These are phyloP conservation scores for Tipula confusa DNA, from an alignment of 2,888 invertebrate species.

Conservation along the genomic window DNA sequence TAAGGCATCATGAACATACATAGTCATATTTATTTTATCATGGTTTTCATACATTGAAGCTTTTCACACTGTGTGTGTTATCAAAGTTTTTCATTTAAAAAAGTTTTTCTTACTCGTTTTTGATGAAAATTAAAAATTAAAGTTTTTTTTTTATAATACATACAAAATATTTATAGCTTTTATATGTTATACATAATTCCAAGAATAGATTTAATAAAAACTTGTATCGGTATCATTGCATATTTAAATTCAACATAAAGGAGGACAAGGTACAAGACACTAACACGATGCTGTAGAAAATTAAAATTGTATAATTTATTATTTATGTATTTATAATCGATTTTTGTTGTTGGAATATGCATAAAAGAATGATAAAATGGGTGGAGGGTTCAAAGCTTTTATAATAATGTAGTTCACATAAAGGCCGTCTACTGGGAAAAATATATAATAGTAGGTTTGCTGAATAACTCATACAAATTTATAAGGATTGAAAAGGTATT, in stretches of 20 bases:
- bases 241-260: background rate
- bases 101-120: background rate
- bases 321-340: background rate
- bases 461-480: no score
- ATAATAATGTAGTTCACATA: background rate
- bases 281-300: background rate
- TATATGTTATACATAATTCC: no score
- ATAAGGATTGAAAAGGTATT: no score
- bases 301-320: background rate
- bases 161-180: background rate
- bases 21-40: no score
- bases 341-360: background rate
- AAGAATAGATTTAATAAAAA: background rate
- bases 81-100: background rate
- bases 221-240: background rate
- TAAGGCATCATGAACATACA: no score
- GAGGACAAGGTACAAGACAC: background rate
- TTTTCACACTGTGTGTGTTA: no score
- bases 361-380: background rate
- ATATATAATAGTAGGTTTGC: background rate
- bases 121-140: background rate
- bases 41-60: no score
- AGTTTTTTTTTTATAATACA: background rate
- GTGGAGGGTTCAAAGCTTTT: background rate
- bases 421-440: background rate